Base-by-base conservation (phyloP, 2,113 vertebrate species). In the Acinonyx jubatus region DNA sequence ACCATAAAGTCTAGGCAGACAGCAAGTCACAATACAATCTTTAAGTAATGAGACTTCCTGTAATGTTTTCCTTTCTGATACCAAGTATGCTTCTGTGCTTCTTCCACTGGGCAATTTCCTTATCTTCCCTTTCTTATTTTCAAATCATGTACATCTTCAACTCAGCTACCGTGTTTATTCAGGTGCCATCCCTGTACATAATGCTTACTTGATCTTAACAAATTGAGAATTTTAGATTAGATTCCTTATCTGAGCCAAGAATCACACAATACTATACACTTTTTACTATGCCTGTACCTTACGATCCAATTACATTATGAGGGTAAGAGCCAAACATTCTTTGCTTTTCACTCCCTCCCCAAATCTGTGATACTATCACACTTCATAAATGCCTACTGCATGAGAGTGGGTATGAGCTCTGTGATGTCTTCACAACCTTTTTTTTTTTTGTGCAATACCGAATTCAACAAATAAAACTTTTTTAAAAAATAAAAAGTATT, bases 171-270 rank as follows among this genome's bases (percentile, higher is more conserved):
- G 65, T 9, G 7, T n/a, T 52, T 69, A 80, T 14, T 82, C 45
- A 78, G 6, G 48, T n/a, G 5, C 66, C 31, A 66, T 93, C 36
- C 23, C n/a, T 18, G 85, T 55, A 61, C 27, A n/a, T 7, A 69
- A 31, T 45, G 6, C 29, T 81, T 89, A 69, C 36, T 80, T 61
- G 29, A 12, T 29, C 36, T 88, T 69, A 87, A 61, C 21, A 97
- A 78, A 73, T 71, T 38, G 1, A 57, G 19, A 86, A 81, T 29
- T 85, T 57, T 38, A 89, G 33, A 45, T 83, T 63, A 57, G 2
- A 92, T 33, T 63, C 33, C 63, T 74, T 36, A 76, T 57, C 93
- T 97, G 63, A 90, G 25, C 76, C n/a, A 63, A 76, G 33, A 96
- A 19, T 21, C 31, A 71, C 38, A 63, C 13, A 68, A 33, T 69